A percentile compares a stretch with the other conserved stretches of the same genome.
Evolutionary conservation across 1,140 invertebrate species (phyloP).

Genomic region (Gonatopus flavifemur): DNA sequence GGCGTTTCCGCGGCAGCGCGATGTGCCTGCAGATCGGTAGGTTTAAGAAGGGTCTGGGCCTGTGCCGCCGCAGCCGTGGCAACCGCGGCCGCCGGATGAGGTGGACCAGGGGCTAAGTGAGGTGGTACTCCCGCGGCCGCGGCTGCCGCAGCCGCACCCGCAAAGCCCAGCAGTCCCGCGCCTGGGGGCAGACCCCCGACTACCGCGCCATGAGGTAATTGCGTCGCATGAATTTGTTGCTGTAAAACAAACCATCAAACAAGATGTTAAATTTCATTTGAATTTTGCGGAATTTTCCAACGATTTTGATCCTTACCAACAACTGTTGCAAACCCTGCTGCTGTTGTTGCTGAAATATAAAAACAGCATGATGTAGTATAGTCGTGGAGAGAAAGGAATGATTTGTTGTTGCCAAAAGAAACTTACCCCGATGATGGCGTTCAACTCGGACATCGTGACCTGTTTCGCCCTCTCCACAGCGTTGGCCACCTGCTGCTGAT

Average conservation of each 20-base stretch:
- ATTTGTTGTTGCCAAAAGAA: constrained; percentile 3
- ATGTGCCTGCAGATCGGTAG: constrained; percentile 47
- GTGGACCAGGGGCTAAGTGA: constrained; percentile 44
- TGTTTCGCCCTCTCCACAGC: constrained; percentile 94
- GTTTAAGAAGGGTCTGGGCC: constrained; percentile 46
- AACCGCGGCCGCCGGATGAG: constrained; percentile 42
- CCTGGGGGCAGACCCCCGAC: constrained; percentile 63
- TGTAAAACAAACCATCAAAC: constrained; percentile 54
- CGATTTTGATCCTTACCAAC: constrained; percentile 50
- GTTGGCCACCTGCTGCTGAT: constrained; percentile 91
- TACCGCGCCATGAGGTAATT: constrained; percentile 73
- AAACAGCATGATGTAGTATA: background rate
- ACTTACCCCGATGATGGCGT: constrained; percentile 86
- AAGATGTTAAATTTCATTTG: constrained; percentile 3
- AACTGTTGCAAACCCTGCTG: constrained; percentile 53
- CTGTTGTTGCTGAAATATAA: constrained; percentile 49
- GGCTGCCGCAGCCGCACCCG: constrained; percentile 48
- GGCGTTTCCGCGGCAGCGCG: constrained; percentile 46
- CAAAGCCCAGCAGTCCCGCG: constrained; percentile 51
- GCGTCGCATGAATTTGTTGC: constrained; percentile 90
- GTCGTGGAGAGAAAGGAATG: background rate
- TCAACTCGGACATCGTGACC: constrained; percentile 92
- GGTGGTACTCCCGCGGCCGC: constrained; percentile 47
- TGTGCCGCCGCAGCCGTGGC: constrained; percentile 43
- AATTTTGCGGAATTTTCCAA: no score